These are phyloP conservation scores for Unio delphinus DNA, from an alignment of 2,888 invertebrate species.

Conservation along the genomic window DNA sequence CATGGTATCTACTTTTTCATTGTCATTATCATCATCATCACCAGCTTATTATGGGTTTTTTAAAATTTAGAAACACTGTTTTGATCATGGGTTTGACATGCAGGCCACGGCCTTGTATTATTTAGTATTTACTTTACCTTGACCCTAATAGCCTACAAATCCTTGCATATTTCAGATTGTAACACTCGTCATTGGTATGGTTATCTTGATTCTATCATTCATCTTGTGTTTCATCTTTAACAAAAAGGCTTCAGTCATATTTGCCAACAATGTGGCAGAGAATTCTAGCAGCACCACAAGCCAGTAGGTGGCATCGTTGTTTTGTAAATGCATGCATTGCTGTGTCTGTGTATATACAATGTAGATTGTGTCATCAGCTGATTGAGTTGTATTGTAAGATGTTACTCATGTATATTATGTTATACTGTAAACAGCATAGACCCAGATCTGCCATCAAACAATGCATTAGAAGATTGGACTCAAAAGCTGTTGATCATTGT, in stretches of 20 bases:
- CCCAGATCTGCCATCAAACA: too few relatives aligned
- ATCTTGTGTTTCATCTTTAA: constrained; percentile 46
- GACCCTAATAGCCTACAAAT: constrained; percentile 2
- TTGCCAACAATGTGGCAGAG: constrained; percentile 10
- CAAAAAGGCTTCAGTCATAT: constrained; percentile 35
- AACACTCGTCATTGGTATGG: constrained; percentile 46
- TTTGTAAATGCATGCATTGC: too few relatives aligned
- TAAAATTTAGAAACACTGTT: not conserved
- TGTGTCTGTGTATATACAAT: not conserved
- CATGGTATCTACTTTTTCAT: too few relatives aligned
- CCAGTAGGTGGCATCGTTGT: too few relatives aligned
- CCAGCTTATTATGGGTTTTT: not conserved
- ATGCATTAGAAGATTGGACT: too few relatives aligned
- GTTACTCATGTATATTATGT: not conserved
- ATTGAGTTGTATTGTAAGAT: not conserved
- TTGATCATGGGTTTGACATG: not conserved
- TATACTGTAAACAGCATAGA: too few relatives aligned
- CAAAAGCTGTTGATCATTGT: too few relatives aligned
- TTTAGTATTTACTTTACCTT: not conserved
- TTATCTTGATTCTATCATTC: constrained; percentile 51
- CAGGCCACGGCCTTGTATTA: too few relatives aligned
- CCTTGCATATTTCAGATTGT: constrained; percentile 41
- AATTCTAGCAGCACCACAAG: constrained; percentile 5
- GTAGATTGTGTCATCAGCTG: constrained; percentile 1
- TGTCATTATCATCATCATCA: not conserved